phyloP scores from a whole-genome alignment of 2,888 invertebrate genomes.

The Troilus luridus region DNA sequence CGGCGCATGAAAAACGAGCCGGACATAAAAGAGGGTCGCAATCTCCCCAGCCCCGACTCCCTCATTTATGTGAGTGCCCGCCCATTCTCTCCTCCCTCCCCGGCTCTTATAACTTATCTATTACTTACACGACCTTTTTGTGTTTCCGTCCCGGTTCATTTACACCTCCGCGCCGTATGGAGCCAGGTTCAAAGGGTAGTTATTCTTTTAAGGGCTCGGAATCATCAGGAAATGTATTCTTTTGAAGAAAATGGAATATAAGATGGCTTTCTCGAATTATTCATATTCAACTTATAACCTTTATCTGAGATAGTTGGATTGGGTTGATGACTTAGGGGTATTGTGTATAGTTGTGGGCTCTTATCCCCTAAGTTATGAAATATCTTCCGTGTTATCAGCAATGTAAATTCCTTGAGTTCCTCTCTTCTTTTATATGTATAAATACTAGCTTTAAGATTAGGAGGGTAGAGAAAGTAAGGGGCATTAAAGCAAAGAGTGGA shows the following conservation, averaged over 20 bases:
- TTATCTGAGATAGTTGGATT: background rate
- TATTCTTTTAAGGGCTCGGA: background rate
- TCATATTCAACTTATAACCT: background rate
- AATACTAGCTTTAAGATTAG: too few species aligned
- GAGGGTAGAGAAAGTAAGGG: too few species aligned
- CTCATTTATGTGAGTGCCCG: constrained; percentile 11
- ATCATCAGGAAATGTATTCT: background rate
- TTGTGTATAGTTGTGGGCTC: too few species aligned
- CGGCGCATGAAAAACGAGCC: constrained; percentile 8
- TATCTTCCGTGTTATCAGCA: too few species aligned
- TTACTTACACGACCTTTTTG: constrained; percentile 1
- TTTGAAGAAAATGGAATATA: background rate
- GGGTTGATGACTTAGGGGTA: too few species aligned
- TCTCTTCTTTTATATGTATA: too few species aligned
- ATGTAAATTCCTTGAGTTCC: too few species aligned
- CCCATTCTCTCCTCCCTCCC: background rate
- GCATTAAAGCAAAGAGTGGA: too few species aligned
- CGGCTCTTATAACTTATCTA: background rate
- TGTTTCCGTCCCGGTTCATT: background rate
- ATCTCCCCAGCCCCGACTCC: background rate
- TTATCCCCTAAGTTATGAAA: too few species aligned
- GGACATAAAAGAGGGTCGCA: constrained; percentile 27
- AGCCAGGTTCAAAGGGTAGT: background rate
- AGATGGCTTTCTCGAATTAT: background rate
- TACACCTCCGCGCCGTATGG: background rate